phyloP scores from a whole-genome alignment of 1,140 invertebrate genomes.

The Hycleus phaleratus region DNA sequence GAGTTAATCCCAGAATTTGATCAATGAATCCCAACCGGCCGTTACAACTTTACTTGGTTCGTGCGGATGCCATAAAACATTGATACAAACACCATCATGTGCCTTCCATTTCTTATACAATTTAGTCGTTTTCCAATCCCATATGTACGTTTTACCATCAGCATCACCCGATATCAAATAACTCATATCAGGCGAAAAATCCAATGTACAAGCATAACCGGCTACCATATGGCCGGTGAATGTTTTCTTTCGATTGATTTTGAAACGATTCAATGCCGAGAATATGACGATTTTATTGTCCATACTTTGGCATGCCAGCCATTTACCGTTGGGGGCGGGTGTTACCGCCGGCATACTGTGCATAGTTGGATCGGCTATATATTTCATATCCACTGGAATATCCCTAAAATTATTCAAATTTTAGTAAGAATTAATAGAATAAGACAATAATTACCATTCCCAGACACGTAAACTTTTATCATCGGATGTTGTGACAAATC shows the following conservation, averaged over 20 bases:
- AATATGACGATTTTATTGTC: conserved; percentile 99
- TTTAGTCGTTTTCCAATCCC: conserved; percentile 99
- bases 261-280: conserved; percentile 93
- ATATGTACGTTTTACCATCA: conserved; percentile 97
- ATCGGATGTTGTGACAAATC: conserved; percentile 98
- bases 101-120: conserved; percentile 98
- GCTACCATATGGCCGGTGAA: conserved; percentile 99
- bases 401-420: conserved; percentile 47
- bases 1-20: conserved; percentile 96
- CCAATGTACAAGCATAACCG: conserved; percentile 94
- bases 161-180: conserved; percentile 96
- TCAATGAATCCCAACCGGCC: conserved; percentile 96
- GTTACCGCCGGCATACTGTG: conserved; percentile 98
- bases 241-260: conserved; percentile 95
- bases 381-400: conserved; percentile 99
- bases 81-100: conserved; percentile 95
- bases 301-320: conserved; percentile 98
- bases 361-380: conserved; percentile 99
- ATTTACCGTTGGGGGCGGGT: conserved; percentile 92
- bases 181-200: conserved; percentile 99
- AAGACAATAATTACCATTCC: conserved; percentile 73
- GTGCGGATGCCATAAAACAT: conserved; percentile 95
- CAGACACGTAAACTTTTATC: conserved; percentile 98
- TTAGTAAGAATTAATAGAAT: background rate
- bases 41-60: conserved; percentile 94